Percentiles rank a stretch among this genome's conserved stretches.
phyloP scores from a whole-genome alignment of 2,888 invertebrate genomes.

The Cybosia mesomella region DNA sequence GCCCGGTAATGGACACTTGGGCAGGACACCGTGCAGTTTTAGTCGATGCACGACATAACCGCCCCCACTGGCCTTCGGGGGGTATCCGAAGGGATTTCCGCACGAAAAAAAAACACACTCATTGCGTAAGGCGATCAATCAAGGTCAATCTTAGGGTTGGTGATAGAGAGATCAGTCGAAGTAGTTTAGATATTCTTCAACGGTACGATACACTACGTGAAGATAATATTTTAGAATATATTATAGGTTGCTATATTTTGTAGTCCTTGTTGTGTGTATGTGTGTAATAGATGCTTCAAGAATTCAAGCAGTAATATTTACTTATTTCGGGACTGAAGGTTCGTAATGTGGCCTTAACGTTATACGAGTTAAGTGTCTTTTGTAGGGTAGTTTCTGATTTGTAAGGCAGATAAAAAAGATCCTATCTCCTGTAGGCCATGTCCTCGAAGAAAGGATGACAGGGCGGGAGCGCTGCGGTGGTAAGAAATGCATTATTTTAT shows the following conservation, averaged over 20 bases:
- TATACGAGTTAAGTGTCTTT: background rate
- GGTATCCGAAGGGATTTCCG: too few relatives aligned
- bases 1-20: too few relatives aligned
- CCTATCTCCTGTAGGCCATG: background rate
- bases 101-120: too few relatives aligned
- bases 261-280: too few relatives aligned
- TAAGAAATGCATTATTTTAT: background rate
- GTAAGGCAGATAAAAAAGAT: background rate
- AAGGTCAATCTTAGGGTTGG: background rate
- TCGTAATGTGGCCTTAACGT: background rate
- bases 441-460: background rate
- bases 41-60: too few relatives aligned
- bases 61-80: too few relatives aligned
- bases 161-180: background rate
- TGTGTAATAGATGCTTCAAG: too few relatives aligned
- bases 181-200: background rate
- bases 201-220: too few relatives aligned
- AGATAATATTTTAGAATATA: too few relatives aligned
- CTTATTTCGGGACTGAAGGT: background rate
- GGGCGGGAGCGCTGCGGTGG: background rate
- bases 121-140: too few relatives aligned
- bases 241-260: too few relatives aligned
- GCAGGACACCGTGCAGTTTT: too few relatives aligned
- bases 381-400: background rate
- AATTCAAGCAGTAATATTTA: background rate